Base-by-base conservation (phyloP, 2,797 vertebrate species). In the Pantherophis alleghaniensis region DNA sequence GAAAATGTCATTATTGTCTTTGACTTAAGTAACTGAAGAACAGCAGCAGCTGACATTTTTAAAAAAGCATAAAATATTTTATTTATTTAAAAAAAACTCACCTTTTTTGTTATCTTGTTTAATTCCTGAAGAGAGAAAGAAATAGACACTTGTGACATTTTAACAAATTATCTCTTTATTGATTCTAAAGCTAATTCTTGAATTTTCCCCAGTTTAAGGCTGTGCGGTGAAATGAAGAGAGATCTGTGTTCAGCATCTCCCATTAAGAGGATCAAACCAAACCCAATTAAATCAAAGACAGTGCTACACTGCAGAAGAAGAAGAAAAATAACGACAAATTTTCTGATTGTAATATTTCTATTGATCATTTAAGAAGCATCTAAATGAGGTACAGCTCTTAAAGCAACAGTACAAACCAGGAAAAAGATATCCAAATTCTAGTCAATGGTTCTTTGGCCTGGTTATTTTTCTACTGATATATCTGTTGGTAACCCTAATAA, bases 1-100 rank as follows among this genome's bases (percentile, higher is more conserved):
- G 90, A 91, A 93, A 91, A 91, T 93, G 90, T 79, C 86, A 93
- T 88, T 87, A 18, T 55, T 90, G 60, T 91, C 90, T 88, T 61
- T 91, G 86, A 88, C 42, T 93, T 93, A 88, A 53, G n/a, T 88
- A 88, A 88, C 47, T 88, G 66, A 51, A 83, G 66, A 93, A 60
- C 37, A 60, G 20, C 63, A 79, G 53, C 24, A 61, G 28, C 24
- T 93, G 92, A 91, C 61, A 87, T 93, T 93, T 93, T 88, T 56
- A 42, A 88, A 91, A 88, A 37, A 66, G 86, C 42, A 88, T 86
- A 55, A 87, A 66, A 63, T 61, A 42, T 60, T 51, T 90, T 24
- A 61, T 61, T 61, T 63, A 16, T 53, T 60, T 56, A 20, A 10
- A 3, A 37, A 86, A 91, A 61, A 18, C 60, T 90, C 16, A 24